Conservation (phyloP, 2,113 vertebrate species). For the Triplophysa tibetana region DNA sequence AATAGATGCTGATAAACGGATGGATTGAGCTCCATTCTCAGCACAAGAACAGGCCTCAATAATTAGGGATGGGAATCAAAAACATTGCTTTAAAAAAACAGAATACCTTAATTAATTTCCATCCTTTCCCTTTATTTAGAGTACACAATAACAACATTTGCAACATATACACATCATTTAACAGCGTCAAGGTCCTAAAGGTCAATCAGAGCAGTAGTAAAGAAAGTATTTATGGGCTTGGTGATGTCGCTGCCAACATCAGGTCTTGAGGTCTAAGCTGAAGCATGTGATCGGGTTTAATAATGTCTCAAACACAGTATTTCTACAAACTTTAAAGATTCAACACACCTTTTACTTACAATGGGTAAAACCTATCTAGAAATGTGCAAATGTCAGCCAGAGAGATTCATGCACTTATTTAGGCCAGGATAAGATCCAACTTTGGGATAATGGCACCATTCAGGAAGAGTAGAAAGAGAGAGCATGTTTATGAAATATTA, state of each 20-base stretch:
- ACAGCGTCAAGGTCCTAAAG: background rate
- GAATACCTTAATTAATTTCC: background rate
- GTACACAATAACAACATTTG: background rate
- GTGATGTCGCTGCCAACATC: conserved; percentile 21
- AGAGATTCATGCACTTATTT: background rate
- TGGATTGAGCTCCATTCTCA: conserved; percentile 55
- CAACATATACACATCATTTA: background rate
- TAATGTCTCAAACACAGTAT: conserved; percentile 1
- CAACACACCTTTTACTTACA: background rate
- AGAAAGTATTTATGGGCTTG: background rate
- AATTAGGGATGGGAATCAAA: background rate
- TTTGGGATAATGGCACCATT: conserved; percentile 40
- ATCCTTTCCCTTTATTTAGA: too few relatives aligned
- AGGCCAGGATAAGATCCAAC: conserved; percentile 60
- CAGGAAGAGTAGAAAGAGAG: conserved; percentile 49
- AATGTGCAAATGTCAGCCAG: background rate
- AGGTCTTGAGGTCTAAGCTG: conserved; percentile 58
- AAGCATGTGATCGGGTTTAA: conserved; percentile 64
- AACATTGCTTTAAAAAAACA: background rate
- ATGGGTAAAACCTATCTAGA: background rate
- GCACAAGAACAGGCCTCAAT: background rate
- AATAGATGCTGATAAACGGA: conserved; percentile 27
- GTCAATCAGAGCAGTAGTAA: background rate
- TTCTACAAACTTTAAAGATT: background rate
- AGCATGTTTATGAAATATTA: conserved; percentile 66